phyloP scores from a whole-genome alignment of 1,140 invertebrate species.

The Drosophila asahinai region DNA sequence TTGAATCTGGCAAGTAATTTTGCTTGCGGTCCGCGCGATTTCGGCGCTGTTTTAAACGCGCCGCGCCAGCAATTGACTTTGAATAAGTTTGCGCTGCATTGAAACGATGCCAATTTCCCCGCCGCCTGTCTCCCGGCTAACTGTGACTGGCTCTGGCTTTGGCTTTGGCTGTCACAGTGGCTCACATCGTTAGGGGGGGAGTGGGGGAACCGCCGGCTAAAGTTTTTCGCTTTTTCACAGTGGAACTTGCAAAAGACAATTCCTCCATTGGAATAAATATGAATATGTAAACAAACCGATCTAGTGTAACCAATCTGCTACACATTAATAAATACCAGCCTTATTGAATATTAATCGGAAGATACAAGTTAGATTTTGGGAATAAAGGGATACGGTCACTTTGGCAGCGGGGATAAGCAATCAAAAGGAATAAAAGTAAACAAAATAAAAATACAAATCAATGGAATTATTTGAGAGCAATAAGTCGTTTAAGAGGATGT shows the following conservation, averaged over 20 bases:
- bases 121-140: conserved; percentile 42
- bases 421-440: too few species aligned
- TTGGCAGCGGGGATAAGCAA: too few species aligned
- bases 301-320: too few species aligned
- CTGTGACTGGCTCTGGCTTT: conserved; percentile 36
- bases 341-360: too few species aligned
- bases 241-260: background rate
- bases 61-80: conserved; percentile 70
- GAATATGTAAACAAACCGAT: too few species aligned
- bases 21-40: conserved; percentile 55
- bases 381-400: too few species aligned
- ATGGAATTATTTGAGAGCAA: too few species aligned
- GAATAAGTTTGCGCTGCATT: conserved; percentile 74
- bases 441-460: too few species aligned
- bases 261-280: too few species aligned
- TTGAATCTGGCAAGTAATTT: conserved; percentile 65
- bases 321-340: too few species aligned
- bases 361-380: too few species aligned
- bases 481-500: too few species aligned
- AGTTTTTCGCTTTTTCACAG: conserved; percentile 56
- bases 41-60: conserved; percentile 56
- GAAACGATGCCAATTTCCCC: conserved; percentile 72
- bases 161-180: conserved; percentile 67
- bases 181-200: conserved; percentile 62
- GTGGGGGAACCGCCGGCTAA: conserved; percentile 29